Evolutionary conservation across 1,140 invertebrate genomes (phyloP), one percentile per base, ranked within the genome.

Genomic region (Rhynchophorus ferrugineus): DNA sequence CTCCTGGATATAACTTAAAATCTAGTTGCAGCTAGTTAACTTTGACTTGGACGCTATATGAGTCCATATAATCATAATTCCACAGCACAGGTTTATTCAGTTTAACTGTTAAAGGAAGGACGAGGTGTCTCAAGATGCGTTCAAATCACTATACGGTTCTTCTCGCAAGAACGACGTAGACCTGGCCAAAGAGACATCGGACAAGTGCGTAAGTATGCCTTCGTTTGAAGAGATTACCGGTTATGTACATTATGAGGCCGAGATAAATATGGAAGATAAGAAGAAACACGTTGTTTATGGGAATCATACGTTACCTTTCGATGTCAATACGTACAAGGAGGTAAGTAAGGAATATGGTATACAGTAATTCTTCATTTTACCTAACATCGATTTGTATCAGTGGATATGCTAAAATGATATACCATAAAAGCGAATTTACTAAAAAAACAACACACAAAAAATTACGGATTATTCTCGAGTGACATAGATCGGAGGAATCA

Each of bases 111-210:
- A 42, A 59, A 85, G 83, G 19, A 87, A 89, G 71, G 84, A 85
- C 50, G 87, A 90, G 62, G 81, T 90, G 5, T 79, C 79, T 51
- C 71, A 73, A 11, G 85, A 89, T 71, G 85, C 87, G 11, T 67
- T 78, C 34, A 83, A 84, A 72, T 77, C 79, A 55, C 65, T 88
- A 1, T 87, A 87, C 63, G 79, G 79, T 9, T 63, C 60, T 16
- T 37, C 58, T 18, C 44, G 61, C 3, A 66, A 67, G 52, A 56
- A 49, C 22, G 68, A 69, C 14, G 54, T 69, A 5, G 61, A 67
- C 56, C 22, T 66, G 16, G 57, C 66, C 1, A 59, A 59, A 19
- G 54, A 55, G 42, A 71, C 41, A 48, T 64, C 6, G 57, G 17
- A 41, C 20, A 41, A 41, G 20, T 67, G 60, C 22, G 36, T 36